Percentiles rank a stretch among this genome's conserved stretches.
Conservation (phyloP, 1,140 invertebrate species). For the Geopemphigus sp. region DNA sequence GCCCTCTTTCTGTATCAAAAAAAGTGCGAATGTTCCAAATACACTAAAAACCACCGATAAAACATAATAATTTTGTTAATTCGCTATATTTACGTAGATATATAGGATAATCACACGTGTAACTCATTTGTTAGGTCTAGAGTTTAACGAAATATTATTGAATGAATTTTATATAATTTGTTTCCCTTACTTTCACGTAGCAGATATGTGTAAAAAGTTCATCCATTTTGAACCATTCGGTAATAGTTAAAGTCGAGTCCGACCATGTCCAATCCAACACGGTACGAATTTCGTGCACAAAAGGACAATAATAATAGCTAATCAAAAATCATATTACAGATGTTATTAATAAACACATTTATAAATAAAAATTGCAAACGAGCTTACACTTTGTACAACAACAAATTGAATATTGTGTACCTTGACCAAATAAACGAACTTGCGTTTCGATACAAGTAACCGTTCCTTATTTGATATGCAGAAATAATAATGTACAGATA, state of each 20-base stretch:
- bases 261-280: constrained; percentile 49
- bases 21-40: background rate
- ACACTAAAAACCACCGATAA: constrained; percentile 15
- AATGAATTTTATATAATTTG: too few relatives aligned
- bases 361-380: background rate
- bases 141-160: too few relatives aligned
- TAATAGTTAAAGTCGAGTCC: constrained; percentile 37
- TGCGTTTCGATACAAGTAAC: background rate
- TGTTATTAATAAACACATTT: background rate
- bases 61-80: background rate
- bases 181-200: constrained; percentile 22
- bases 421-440: constrained; percentile 31
- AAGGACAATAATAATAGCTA: constrained; percentile 48
- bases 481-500: constrained; percentile 16
- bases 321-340: background rate
- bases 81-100: too few relatives aligned
- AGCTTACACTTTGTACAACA: constrained; percentile 11
- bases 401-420: constrained; percentile 15
- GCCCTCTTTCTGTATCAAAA: background rate
- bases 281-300: constrained; percentile 41
- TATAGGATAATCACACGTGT: too few relatives aligned
- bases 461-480: constrained; percentile 9
- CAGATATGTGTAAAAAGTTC: constrained; percentile 32
- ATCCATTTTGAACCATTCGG: constrained; percentile 50
- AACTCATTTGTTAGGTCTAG: too few relatives aligned